phyloP scores from a whole-genome alignment of 1,140 invertebrate species.

The Popillia japonica region DNA sequence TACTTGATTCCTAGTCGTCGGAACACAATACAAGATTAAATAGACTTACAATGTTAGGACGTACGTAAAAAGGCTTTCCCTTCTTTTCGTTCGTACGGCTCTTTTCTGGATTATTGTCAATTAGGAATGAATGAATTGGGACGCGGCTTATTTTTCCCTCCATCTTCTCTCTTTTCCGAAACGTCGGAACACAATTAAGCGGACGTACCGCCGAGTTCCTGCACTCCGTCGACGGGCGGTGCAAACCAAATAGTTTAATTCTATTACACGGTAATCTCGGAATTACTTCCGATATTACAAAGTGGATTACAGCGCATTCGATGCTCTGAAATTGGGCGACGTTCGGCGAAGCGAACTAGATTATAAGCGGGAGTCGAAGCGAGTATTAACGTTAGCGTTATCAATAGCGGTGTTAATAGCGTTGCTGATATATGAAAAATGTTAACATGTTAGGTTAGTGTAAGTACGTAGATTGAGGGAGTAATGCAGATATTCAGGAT shows the following conservation, averaged over 20 bases:
- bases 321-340: background rate
- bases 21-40: background rate
- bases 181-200: background rate
- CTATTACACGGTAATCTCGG: constrained; percentile 23
- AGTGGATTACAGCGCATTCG: background rate
- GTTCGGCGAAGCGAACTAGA: background rate
- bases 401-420: background rate
- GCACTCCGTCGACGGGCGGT: background rate
- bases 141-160: constrained; percentile 24
- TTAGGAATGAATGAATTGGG: constrained; percentile 22
- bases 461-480: too few species aligned
- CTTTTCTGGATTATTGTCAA: constrained; percentile 21
- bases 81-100: background rate
- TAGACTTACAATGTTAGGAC: background rate
- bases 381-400: background rate
- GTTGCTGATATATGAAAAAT: too few species aligned
- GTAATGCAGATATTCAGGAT: too few species aligned
- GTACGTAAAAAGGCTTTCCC: background rate
- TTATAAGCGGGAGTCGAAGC: background rate
- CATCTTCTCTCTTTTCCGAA: background rate
- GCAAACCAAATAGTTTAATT: constrained; percentile 23
- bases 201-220: background rate
- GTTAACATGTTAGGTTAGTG: too few species aligned
- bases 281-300: constrained; percentile 32
- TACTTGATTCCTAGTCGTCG: too few species aligned